Percentiles rank a stretch among this genome's conserved stretches.
Conservation (phyloP, 2,888 invertebrate genomes). For the Tachystola acroxantha region DNA sequence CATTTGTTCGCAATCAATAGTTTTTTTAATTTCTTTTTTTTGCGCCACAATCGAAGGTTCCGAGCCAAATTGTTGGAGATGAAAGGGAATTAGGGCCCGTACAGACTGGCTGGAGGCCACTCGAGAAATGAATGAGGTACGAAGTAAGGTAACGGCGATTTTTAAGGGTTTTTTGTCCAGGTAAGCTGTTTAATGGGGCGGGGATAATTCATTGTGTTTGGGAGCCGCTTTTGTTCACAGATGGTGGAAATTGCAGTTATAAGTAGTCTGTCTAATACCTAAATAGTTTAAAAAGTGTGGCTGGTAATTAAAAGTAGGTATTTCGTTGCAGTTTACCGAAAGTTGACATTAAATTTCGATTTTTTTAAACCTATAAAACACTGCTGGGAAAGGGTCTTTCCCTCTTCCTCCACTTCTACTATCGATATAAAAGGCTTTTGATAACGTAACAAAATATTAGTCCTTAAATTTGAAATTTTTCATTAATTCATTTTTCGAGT, state of each 20-base stretch:
- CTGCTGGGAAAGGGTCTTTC: too few species aligned
- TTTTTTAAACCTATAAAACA: too few species aligned
- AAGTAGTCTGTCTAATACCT: too few species aligned
- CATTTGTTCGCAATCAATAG: slow-evolving; percentile 70
- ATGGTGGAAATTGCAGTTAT: slow-evolving; percentile 14
- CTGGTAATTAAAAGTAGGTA: too few species aligned
- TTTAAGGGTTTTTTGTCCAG: slow-evolving; percentile 61
- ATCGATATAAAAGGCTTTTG: too few species aligned
- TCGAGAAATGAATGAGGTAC: slow-evolving; percentile 61
- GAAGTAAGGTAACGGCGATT: slow-evolving; percentile 62
- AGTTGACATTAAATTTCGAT: too few species aligned
- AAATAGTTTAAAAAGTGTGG: too few species aligned
- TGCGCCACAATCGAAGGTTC: slow-evolving; percentile 63
- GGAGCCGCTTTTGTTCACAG: slow-evolving; percentile 28
- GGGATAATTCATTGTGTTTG: slow-evolving; percentile 49
- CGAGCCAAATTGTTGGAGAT: slow-evolving; percentile 47
- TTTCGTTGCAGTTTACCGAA: too few species aligned
- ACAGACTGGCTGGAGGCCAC: slow-evolving; percentile 50
- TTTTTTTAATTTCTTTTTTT: slow-evolving; percentile 58
- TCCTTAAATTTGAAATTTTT: too few species aligned
- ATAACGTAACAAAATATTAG: too few species aligned
- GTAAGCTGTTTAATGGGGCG: slow-evolving; percentile 57
- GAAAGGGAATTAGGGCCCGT: slow-evolving; percentile 67
- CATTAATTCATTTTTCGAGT: too few species aligned
- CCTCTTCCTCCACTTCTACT: too few species aligned